A percentile compares a stretch with the other conserved stretches of the same genome.
phyloP scores from a whole-genome alignment of 2,797 vertebrate genomes.

The Rhynchotus rufescens region DNA sequence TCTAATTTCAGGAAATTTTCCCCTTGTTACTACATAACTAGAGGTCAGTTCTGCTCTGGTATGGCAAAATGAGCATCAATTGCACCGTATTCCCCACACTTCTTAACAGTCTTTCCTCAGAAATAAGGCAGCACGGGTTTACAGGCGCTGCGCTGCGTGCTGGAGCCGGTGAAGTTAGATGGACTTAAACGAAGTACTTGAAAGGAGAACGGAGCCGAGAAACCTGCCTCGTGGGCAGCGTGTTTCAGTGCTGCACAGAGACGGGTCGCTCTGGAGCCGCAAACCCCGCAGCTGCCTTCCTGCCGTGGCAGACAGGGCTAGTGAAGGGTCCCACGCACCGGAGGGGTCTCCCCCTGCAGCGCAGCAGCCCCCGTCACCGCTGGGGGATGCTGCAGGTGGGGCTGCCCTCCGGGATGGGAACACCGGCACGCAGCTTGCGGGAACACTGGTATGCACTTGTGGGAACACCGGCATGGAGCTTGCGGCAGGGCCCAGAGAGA shows the following conservation, averaged over 20 bases:
- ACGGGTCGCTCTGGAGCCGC: neutral
- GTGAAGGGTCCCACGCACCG: neutral
- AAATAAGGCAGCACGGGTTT: neutral
- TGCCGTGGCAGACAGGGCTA: neutral
- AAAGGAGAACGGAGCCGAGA: neutral
- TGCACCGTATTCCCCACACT: neutral
- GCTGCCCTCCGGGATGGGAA: neutral
- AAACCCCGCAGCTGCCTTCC: neutral
- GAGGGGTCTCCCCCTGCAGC: neutral
- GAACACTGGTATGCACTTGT: no score
- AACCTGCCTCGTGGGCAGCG: neutral
- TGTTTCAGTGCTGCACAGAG: neutral
- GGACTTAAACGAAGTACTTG: neutral
- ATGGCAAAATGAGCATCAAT: constrained; percentile 32
- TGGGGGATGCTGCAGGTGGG: neutral
- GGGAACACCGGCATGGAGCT: no score
- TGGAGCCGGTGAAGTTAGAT: neutral
- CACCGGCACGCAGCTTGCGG: neutral
- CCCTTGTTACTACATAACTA: constrained; percentile 85
- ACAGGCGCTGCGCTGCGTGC: neutral
- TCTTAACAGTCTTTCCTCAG: neutral
- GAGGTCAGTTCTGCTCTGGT: constrained; percentile 62
- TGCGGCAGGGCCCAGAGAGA: neutral
- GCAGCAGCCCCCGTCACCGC: no score
- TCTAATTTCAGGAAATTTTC: constrained; percentile 90